Base-by-base conservation (phyloP, 2,888 invertebrate genomes). In the Podotricha telesiphe region DNA sequence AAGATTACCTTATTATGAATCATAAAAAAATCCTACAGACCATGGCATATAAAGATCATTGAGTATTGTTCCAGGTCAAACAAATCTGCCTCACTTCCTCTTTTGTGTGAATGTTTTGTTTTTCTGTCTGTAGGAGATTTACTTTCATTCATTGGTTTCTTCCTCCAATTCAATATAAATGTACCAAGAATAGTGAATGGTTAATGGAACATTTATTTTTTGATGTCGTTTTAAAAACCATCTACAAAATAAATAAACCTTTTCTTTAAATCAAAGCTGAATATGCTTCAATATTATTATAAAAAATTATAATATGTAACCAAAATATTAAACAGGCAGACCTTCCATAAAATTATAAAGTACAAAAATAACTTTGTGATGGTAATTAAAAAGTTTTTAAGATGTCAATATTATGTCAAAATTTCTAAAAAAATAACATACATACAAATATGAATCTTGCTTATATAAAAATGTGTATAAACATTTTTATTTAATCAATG, bases 141-240 rank as follows among this genome's bases (percentile, higher is more conserved):
- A 28, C 28, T 45, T 55, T 59, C 22, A 59, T 45, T 59, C 59
- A 59, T 45, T 45, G 42, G 22, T 22, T 11, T 59, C n/a, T n/a
- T n/a, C 17, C n/a, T 59, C 17, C 2, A n/a, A 20, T 59, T 22
- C 11, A 22, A 59, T 22, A 59, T 17, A 59, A 59, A 22, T 22
- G n/a, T n/a, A 42, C 20, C 19, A 20, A 20, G 8, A n/a, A 42
- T 42, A 45, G 2, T 45, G 6, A 45, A 55, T 55, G 34, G 28
- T 37, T 37, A 37, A 17, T 17, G 55, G 17, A 34, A 13, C 13
- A 11, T 5, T 48, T 48, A 19, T 48, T 48, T 48, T 22, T 22
- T 28, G 8, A n/a, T 53, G 53, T 2, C 4, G 10, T n/a, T 53
- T 53, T 53, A 53, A 34, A 53, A 0, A 1, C n/a, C 8, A 8